Conservation (phyloP, 1,140 invertebrate species). For the Aphelenchoides avenae region DNA sequence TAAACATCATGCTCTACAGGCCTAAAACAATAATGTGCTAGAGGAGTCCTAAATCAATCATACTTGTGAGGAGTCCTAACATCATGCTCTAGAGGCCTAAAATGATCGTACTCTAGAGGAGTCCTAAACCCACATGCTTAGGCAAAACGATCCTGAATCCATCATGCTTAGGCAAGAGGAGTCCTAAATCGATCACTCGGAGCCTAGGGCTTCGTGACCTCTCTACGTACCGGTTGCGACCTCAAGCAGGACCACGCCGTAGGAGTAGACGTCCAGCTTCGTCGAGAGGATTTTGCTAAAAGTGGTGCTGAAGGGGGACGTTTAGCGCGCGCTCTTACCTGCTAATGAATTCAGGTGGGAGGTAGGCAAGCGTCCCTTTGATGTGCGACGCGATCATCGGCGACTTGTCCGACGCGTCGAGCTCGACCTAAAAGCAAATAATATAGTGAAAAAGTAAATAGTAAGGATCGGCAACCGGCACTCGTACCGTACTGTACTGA, state of each 20-base stretch:
- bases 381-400: constrained; percentile 62
- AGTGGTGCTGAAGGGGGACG: neutral
- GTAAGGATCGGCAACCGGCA: too few species aligned
- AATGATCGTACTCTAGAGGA: neutral
- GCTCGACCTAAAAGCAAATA: constrained; percentile 44
- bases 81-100: too few species aligned
- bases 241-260: constrained; percentile 83
- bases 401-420: constrained; percentile 55
- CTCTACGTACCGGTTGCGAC: constrained; percentile 71
- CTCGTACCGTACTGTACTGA: too few species aligned
- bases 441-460: too few species aligned
- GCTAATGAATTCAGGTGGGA: constrained; percentile 74
- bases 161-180: too few species aligned
- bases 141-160: too few species aligned
- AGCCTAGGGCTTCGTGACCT: constrained; percentile 64
- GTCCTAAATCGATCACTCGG: neutral
- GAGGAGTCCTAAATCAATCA: neutral
- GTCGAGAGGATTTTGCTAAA: constrained; percentile 72
- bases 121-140: too few species aligned
- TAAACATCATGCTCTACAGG: neutral
- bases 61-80: constrained; percentile 3
- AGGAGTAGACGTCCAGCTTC: constrained; percentile 88
- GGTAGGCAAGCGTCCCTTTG: constrained; percentile 81
- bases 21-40: neutral
- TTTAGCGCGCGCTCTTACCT: constrained; percentile 37